Conservation (phyloP, 2,888 invertebrate species). For the Caenorhabditis macrosperma region DNA sequence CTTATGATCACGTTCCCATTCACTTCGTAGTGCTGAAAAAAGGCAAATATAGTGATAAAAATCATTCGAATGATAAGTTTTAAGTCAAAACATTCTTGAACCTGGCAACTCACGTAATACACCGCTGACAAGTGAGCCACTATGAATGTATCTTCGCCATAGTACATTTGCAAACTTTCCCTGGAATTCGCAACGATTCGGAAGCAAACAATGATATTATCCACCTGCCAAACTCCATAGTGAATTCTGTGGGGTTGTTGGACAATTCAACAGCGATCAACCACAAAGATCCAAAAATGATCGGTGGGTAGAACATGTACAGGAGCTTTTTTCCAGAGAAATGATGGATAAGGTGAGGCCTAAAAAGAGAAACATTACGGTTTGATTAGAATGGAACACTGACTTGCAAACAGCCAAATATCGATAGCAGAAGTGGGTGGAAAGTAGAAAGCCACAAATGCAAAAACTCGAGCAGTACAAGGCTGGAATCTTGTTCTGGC, state of each 20-base stretch:
- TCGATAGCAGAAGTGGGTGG: slow-evolving; percentile 29
- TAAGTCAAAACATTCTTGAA: too few relatives aligned
- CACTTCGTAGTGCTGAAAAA: slow-evolving; percentile 17
- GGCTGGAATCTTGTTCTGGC: too few relatives aligned
- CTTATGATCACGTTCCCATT: neutral
- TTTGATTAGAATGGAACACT: neutral
- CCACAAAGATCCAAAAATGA: slow-evolving; percentile 6
- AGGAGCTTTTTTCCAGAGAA: neutral
- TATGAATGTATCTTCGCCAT: slow-evolving; percentile 12
- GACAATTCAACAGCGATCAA: neutral
- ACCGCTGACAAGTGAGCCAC: slow-evolving; percentile 7
- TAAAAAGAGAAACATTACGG: too few relatives aligned
- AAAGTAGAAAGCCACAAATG: neutral
- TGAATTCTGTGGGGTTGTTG: neutral
- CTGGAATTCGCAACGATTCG: slow-evolving; percentile 3
- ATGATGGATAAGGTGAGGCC: neutral
- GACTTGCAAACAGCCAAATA: slow-evolving; percentile 30
- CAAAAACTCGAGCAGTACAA: slow-evolving; percentile 25
- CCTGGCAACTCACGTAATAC: slow-evolving; percentile 22
- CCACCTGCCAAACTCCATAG: neutral
- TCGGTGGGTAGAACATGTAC: slow-evolving; percentile 8
- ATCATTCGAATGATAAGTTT: too few relatives aligned
- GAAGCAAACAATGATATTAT: too few relatives aligned
- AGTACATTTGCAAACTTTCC: slow-evolving; percentile 11
- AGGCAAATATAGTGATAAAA: too few relatives aligned